Conservation (phyloP, 1,140 invertebrate species). For the Aphelenchoides fujianensis region DNA sequence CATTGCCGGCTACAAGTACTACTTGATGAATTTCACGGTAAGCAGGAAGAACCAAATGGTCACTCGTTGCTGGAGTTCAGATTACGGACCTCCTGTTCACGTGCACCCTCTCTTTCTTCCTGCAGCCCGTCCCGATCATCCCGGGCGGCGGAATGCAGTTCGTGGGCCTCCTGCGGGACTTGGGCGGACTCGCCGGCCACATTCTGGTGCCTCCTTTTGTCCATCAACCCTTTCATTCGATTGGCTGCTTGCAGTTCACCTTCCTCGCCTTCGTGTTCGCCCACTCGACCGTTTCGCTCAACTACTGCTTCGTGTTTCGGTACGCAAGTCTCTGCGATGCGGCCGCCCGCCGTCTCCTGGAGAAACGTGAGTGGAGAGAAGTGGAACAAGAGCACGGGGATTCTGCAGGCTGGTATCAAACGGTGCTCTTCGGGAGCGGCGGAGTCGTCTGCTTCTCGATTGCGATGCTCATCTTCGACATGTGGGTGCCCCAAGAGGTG, state of each 20-base stretch:
- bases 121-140: constrained; percentile 23
- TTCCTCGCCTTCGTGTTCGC: constrained; percentile 12
- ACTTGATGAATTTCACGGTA: constrained; percentile 12
- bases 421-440: constrained; percentile 6
- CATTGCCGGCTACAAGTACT: not conserved
- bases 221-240: not conserved
- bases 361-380: too few relatives aligned
- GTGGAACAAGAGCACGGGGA: too few relatives aligned
- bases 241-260: constrained; percentile 23
- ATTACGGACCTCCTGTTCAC: not conserved
- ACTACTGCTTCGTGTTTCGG: constrained; percentile 25
- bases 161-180: not conserved
- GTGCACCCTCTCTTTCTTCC: not conserved
- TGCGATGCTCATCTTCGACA: constrained; percentile 25
- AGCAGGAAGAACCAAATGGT: not conserved
- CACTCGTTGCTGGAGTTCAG: not conserved
- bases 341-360: not conserved
- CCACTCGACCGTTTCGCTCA: constrained; percentile 10
- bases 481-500: constrained; percentile 23
- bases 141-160: constrained; percentile 18
- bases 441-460: constrained; percentile 22
- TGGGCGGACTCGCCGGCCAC: constrained; percentile 12
- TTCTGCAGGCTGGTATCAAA: constrained; percentile 24
- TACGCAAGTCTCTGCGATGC: constrained; percentile 25
- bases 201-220: constrained; percentile 11